These are phyloP conservation scores for Thaumatotibia leucotreta DNA, from an alignment of 1,140 invertebrate genomes.

Conservation along the genomic window DNA sequence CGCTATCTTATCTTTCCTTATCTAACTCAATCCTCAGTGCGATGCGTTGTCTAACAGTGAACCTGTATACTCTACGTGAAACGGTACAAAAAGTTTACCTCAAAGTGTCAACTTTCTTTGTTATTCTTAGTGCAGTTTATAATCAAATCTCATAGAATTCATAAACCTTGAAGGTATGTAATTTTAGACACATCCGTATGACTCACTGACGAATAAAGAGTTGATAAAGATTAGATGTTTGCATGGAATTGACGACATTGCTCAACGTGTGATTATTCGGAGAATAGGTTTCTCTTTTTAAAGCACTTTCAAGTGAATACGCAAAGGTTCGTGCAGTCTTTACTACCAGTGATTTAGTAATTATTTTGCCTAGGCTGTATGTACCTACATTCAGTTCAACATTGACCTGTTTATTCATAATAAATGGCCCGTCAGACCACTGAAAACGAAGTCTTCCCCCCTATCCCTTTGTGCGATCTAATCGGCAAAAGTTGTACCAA, in stretches of 20 bases:
- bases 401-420: too few relatives aligned
- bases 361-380: too few relatives aligned
- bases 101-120: neutral
- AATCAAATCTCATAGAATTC: neutral
- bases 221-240: neutral
- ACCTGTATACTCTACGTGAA: slow-evolving; percentile 8
- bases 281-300: neutral
- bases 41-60: neutral
- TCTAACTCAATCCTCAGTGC: slow-evolving; percentile 1
- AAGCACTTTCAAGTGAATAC: neutral
- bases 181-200: neutral
- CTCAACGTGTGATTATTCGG: neutral
- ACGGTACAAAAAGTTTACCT: neutral
- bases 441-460: too few relatives aligned
- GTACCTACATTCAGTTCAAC: too few relatives aligned
- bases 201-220: neutral
- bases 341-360: too few relatives aligned
- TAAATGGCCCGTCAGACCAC: too few relatives aligned
- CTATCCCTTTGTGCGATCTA: too few relatives aligned
- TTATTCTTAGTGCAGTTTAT: neutral
- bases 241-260: neutral
- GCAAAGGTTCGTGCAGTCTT: too few relatives aligned
- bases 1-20: slow-evolving; percentile 1
- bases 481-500: too few relatives aligned
- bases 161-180: neutral